Evolutionary conservation across 2,797 vertebrate genomes (phyloP), one percentile per base, ranked within the genome.

Genomic region (Acipenser transmontanus): DNA sequence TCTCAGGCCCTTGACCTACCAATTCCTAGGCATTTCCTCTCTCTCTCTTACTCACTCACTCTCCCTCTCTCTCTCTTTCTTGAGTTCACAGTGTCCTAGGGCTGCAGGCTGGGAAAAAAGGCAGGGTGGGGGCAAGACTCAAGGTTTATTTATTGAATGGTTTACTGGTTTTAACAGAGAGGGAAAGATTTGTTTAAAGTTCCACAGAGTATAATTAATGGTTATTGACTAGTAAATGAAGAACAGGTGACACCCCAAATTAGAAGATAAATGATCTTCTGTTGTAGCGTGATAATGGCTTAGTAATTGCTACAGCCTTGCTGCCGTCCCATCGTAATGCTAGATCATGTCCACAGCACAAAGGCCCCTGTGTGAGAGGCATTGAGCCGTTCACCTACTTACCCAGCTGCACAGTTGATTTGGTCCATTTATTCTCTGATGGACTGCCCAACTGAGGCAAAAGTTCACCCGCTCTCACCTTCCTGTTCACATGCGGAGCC

Each of bases 341-440:
- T 82, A 91, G 87, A 88, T 82, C 86, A 85, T 84, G 87, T 84
- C 80, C 79, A 69, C 80, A 88, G 91, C 88, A 96, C 95, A 95
- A 96, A 95, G 93, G 86, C 81, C 84, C 84, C 89, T 91, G 84
- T 90, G 88, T 89, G 84, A 82, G 84, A 81, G 78, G 83, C 75
- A 81, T 75, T 74, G 77, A 73, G 82, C 82, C 74, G 0, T 77
- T 78, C 71, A 71, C 79, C 80, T 83, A 79, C 74, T 13, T 34
- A 81, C 81, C 76, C 86, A 90, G 87, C 88, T 89, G 87, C 78
- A 77, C 71, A 84, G 76, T 67, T 87, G 92, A 92, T 88, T 76
- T 93, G 92, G 89, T 91, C 90, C 93, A 94, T 93, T 96, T 92
- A 87, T 85, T 83, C 84, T 83, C 85, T 93, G 93, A 95, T 87